Base-by-base conservation (phyloP, 2,113 vertebrate genomes). In the Gila orcuttii region DNA sequence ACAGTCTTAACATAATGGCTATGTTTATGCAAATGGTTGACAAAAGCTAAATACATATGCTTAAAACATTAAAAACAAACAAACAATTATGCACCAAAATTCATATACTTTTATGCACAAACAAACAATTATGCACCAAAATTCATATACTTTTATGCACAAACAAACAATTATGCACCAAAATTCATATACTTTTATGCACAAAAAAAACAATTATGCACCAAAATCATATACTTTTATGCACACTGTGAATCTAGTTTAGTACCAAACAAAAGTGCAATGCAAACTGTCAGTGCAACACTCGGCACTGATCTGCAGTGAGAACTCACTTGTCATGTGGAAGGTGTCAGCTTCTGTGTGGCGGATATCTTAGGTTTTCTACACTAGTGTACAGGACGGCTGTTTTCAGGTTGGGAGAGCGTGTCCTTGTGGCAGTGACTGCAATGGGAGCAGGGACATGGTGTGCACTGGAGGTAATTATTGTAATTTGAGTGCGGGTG, bases 401-500 rank as follows among this genome's bases (percentile, higher is more conserved):
- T 4, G 13, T 31, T 28, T 57, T 52, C 21, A 42, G 68, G 81
- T 7, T 25, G 4, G n/a, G 31, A 57, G 66, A 77, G 52, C 2
- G 59, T 85, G 87, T 86, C 85, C 57, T 55, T 78, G 83, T 68
- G 77, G 76, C 74, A 45, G 78, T 28, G 59, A 36, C 77, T 87
- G 84, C 83, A 74, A 28, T 64, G 76, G 39, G 62, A 52, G 82
- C 42, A n/a, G 62, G 68, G 71, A 73, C 62, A 62, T 83, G 33
- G 73, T 77, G 77, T 90, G 90, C 89, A 90, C 87, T 86, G 83
- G 89, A 88, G 91, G 91, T 94, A 93, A 95, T 95, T 94, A 93
- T 94, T 92, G 93, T 94, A 92, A 94, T 94, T 92, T 92, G 94
- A 94, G 93, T 90, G 92, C 88, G 87, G 93, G 91, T 91, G 93